Evolutionary conservation across 2,888 invertebrate species (phyloP), one percentile per base, ranked within the genome.

Genomic region (Dasysyrphus tricinctus): DNA sequence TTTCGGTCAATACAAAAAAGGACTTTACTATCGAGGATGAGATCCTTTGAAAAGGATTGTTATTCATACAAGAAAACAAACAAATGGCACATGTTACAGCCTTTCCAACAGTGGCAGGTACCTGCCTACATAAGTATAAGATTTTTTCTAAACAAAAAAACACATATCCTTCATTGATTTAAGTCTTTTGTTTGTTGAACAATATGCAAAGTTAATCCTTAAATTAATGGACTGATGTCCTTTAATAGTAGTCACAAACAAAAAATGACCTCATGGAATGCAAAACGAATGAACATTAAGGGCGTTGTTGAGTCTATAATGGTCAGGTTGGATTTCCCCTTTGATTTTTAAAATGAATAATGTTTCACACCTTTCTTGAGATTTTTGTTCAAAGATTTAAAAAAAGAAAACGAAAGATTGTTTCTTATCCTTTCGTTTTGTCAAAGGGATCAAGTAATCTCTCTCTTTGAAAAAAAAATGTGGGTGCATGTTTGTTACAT

Each of bases 191-290:
- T 77, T 73, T 80, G 16, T 24, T 34, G 16, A 32, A 54, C 54
- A 57, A 59, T 73, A 80, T 47, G 37, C 69, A 57, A 77, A 78
- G 77, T 77, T 85, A 85, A 80, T 85, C 85, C 80, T 57, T 77
- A 85, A 85, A 85, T 85, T 85, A 85, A 85, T 85, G 85, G 73
- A 78, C 78, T 78, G 67, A 69, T 74, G 69, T 80, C 69, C 85
- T 77, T 65, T 65, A n/a, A 54, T 32, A 54, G 14, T 32, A 74
- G 4, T 24, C 24, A 67, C 11, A 8, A 42, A 8, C 1, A 14
- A 24, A 24, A 67, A 47, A 42, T 49, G 67, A 77, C 80, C 80
- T 49, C 77, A 85, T 59, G 72, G 37, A 56, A 47, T 44, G 47
- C 44, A 47, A 57, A 29, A 47, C 42, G 44, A 56, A 69, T 69